A percentile compares a stretch with the other conserved stretches of the same genome.
Conservation (phyloP, 2,113 vertebrate genomes). For the Phalacrocorax carbo region DNA sequence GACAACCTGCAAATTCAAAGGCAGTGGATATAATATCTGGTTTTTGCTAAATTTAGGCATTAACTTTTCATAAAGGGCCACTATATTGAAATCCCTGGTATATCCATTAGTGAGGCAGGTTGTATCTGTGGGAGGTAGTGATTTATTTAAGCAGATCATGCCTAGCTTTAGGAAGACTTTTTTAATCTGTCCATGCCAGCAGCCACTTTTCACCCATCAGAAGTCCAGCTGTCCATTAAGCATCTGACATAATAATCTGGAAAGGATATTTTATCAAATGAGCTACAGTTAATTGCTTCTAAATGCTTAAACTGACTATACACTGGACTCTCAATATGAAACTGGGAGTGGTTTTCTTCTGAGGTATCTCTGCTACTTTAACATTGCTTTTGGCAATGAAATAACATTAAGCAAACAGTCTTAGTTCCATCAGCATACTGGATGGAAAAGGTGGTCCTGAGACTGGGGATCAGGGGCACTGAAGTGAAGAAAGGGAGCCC, state of each 20-base stretch:
- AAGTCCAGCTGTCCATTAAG: background rate
- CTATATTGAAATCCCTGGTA: background rate
- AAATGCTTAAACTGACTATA: background rate
- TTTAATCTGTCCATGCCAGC: background rate
- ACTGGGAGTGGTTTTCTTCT: background rate
- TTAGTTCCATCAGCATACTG: background rate
- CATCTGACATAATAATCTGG: background rate
- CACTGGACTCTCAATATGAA: background rate
- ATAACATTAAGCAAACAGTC: background rate
- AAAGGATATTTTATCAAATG: conserved; percentile 28
- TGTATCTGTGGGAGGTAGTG: background rate
- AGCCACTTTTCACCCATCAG: background rate
- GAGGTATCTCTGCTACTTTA: background rate
- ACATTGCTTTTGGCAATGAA: background rate
- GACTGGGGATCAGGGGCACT: background rate
- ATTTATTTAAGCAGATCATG: conserved; percentile 19
- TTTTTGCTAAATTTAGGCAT: conserved; percentile 1
- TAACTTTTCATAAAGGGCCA: background rate
- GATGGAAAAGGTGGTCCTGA: background rate
- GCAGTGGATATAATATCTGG: background rate
- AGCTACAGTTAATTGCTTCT: background rate
- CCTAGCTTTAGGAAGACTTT: background rate
- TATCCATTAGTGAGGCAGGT: background rate
- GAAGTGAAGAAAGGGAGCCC: background rate
- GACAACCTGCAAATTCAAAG: conserved; percentile 26